Evolutionary conservation across 2,888 invertebrate genomes (phyloP).

Genomic region (Anthoptus insignis): DNA sequence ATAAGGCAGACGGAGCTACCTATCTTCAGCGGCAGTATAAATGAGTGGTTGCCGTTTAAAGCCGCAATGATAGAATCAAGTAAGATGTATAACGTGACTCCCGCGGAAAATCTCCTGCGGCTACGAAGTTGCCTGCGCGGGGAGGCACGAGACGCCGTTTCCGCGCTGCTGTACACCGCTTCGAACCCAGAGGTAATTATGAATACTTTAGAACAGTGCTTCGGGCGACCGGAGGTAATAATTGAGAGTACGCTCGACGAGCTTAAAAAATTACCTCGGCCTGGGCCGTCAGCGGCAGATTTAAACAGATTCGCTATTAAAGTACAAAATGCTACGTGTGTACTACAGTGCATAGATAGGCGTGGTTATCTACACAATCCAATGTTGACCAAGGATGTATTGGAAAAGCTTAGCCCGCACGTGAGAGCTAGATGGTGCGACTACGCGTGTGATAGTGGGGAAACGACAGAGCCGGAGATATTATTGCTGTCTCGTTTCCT

Average conservation of each 20-base stretch:
- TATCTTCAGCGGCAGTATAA: background rate
- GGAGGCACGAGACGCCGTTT: conserved; percentile 33
- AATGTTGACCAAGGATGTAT: conserved; percentile 11
- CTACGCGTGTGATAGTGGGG: conserved; percentile 24
- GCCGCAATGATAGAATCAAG: conserved; percentile 4
- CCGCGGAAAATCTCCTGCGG: conserved; percentile 40
- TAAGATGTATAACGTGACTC: conserved; percentile 1
- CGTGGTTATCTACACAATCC: conserved; percentile 29
- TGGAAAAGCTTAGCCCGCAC: conserved; percentile 25
- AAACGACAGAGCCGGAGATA: conserved; percentile 9
- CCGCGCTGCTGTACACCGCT: conserved; percentile 31
- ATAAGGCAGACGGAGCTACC: conserved; percentile 5
- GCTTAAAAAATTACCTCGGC: conserved; percentile 40
- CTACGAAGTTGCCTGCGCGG: conserved; percentile 39
- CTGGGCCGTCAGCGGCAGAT: conserved; percentile 35
- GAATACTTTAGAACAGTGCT: conserved; percentile 46
- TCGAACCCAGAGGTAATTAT: conserved; percentile 40
- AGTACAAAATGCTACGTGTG: conserved; percentile 28
- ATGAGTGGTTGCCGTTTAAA: conserved; percentile 14
- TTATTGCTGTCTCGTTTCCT: conserved; percentile 30
- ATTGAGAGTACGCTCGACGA: conserved; percentile 38
- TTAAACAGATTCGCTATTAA: conserved; percentile 42
- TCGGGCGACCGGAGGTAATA: conserved; percentile 46
- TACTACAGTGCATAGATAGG: conserved; percentile 12
- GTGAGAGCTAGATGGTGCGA: conserved; percentile 26